These are phyloP conservation scores for Thunnus maccoyii DNA, from an alignment of 2,113 vertebrate species.

Conservation along the genomic window DNA sequence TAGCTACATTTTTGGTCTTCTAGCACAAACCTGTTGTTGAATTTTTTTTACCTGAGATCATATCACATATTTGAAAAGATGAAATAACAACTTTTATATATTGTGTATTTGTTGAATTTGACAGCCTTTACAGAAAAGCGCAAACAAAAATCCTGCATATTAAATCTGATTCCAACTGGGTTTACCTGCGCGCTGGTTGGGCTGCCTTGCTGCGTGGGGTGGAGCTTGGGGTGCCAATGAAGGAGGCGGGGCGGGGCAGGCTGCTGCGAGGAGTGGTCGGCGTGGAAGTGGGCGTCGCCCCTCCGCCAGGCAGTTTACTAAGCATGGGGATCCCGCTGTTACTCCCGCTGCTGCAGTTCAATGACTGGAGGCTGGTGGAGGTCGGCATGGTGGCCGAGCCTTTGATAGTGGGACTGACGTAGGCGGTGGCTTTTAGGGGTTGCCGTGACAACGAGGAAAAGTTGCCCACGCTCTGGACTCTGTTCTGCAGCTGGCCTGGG, in stretches of 20 bases:
- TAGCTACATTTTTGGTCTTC: too few relatives aligned
- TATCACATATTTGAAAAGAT: too few relatives aligned
- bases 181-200: constrained; percentile 91
- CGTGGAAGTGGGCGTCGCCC: constrained; percentile 82
- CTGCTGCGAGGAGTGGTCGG: constrained; percentile 82
- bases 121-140: too few relatives aligned
- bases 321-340: constrained; percentile 88
- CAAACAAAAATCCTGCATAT: too few relatives aligned
- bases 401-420: constrained; percentile 93
- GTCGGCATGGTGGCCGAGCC: constrained; percentile 77
- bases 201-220: constrained; percentile 86
- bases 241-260: constrained; percentile 88
- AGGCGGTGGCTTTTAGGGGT: constrained; percentile 93
- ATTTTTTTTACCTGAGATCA: too few relatives aligned
- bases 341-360: constrained; percentile 76
- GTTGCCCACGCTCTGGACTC: constrained; percentile 91
- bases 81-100: too few relatives aligned
- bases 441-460: constrained; percentile 88
- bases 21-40: too few relatives aligned
- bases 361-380: constrained; percentile 82
- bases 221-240: constrained; percentile 62
- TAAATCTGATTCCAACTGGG: not conserved
- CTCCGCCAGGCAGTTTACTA: constrained; percentile 83
- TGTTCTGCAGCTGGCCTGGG: constrained; percentile 90
- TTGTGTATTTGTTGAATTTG: too few relatives aligned